Evolutionary conservation across 2,888 invertebrate species (phyloP), one percentile per base, ranked within the genome.

Genomic region (Mythimna impura): DNA sequence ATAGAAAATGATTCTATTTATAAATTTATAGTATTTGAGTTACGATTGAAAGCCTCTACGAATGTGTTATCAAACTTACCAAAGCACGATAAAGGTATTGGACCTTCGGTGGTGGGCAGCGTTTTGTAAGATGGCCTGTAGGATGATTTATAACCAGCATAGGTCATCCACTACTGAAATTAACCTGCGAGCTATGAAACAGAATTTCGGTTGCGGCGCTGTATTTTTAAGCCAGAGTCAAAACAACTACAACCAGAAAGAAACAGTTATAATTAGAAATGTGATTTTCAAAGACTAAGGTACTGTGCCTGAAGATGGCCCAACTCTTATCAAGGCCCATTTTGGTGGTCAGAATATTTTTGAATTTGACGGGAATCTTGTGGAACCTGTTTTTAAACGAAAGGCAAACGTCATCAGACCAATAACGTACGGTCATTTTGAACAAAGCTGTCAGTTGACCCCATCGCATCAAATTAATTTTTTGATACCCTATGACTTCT

Each of bases 1-100:
- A 71, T 58, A 14, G 57, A 58, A 52, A 77, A 57, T 62, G 30
- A 36, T 10, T 22, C 17, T 62, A 50, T 43, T 77, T 77, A 34
- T 30, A 20, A 8, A 34, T 55, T 57, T 30, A 40, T 12, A 22
- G 22, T 57, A 74, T 65, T 75, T 30, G 14, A 75, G 50, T 76
- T 66, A 30, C 40, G 14, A 66, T 50, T 66, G 25, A 50, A 76
- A 66, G 57, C 14, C n/a, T 57, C 50, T 65, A 65, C 36, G 17
- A 55, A 57, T 10, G 65, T 65, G 47, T 57, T 7, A 22, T 17
- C 12, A 43, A 43, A 43, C 12, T 12, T 43, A 47, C 17, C 14
- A 20, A 22, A n/a, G 43, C 9, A 17, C 20, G 40, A 20, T 52
- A 34, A 30, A 62, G 20, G 3, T 25, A 14, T 36, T 25, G 22